These are phyloP conservation scores for Agapornis canus DNA, from an alignment of 2,797 vertebrate species.

Conservation along the genomic window DNA sequence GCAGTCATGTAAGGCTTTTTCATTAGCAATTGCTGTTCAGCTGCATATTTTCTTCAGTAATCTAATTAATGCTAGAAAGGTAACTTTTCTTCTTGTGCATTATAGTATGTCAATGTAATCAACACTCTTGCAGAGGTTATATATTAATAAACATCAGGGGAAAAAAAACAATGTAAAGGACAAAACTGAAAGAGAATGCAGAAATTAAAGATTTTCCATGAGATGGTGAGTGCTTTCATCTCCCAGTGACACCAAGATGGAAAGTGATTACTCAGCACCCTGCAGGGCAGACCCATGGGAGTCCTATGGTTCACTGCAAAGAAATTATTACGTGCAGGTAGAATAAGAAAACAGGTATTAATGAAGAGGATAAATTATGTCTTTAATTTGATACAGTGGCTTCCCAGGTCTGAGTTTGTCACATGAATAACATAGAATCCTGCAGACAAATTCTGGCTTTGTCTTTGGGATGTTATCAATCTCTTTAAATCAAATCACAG, in stretches of 20 bases:
- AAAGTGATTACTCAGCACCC: neutral
- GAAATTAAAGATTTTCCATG: neutral
- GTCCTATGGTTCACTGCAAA: neutral
- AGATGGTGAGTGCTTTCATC: neutral
- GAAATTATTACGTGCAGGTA: neutral
- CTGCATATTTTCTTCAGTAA: slow-evolving; percentile 49
- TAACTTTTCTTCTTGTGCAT: slow-evolving; percentile 9
- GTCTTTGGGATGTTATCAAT: neutral
- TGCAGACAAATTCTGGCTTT: neutral
- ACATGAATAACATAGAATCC: neutral
- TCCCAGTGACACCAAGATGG: neutral
- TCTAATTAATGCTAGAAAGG: slow-evolving; percentile 52
- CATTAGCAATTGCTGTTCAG: slow-evolving; percentile 45
- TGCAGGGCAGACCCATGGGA: neutral
- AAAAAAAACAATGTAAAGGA: neutral
- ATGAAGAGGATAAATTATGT: neutral
- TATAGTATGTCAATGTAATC: neutral
- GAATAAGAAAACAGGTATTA: neutral
- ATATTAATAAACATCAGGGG: neutral
- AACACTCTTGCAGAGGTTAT: neutral
- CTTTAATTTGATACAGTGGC: neutral
- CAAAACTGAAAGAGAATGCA: slow-evolving; percentile 6
- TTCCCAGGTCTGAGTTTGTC: neutral
- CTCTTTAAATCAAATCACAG: neutral
- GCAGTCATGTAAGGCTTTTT: slow-evolving; percentile 14